phyloP scores from a whole-genome alignment of 2,888 invertebrate genomes.

The Amblyjoppa proteus region DNA sequence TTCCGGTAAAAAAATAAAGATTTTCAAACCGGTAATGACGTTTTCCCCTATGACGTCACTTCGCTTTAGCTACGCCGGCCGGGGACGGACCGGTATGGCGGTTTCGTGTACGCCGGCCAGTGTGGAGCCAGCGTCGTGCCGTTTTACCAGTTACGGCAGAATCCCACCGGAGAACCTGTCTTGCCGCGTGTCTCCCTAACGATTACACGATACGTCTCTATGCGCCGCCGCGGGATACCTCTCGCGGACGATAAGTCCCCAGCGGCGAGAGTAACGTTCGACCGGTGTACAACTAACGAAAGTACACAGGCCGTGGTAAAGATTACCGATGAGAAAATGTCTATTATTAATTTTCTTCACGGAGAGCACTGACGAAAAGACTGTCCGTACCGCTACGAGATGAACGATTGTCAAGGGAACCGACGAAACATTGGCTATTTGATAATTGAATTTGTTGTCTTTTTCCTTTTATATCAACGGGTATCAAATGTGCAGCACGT shows the following conservation, averaged over 20 bases:
- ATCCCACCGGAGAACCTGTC: neutral
- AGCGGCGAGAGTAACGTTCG: conserved; percentile 33
- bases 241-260: neutral
- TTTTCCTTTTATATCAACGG: neutral
- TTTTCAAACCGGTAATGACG: no score
- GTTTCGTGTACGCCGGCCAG: no score
- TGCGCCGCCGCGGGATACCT: conserved; percentile 13
- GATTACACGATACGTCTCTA: conserved; percentile 28
- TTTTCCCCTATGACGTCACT: no score
- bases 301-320: conserved; percentile 7
- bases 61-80: no score
- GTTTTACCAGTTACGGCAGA: no score
- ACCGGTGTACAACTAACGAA: conserved; percentile 20
- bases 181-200: conserved; percentile 18
- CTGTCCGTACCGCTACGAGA: neutral
- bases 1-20: no score
- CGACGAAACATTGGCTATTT: neutral
- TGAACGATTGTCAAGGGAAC: neutral
- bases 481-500: neutral
- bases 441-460: conserved; percentile 5
- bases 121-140: no score
- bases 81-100: no score
- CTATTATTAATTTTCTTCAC: conserved; percentile 29
- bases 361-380: neutral
- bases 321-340: conserved; percentile 15